These are phyloP conservation scores for Polyommatus iphigenia DNA, from an alignment of 2,888 invertebrate species.

Conservation along the genomic window DNA sequence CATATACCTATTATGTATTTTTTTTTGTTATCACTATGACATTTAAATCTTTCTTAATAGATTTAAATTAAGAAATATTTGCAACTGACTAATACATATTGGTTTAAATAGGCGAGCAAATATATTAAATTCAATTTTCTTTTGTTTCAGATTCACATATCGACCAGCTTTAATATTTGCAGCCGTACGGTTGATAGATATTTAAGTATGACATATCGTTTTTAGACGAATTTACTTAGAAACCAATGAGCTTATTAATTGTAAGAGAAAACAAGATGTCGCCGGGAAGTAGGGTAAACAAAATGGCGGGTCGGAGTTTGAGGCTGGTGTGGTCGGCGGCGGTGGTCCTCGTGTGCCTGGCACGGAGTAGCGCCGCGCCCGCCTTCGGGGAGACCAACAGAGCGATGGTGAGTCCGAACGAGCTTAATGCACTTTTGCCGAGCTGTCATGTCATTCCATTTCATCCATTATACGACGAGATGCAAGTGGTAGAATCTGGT, in stretches of 20 bases:
- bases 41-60: too few relatives aligned
- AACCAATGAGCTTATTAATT: slow-evolving; percentile 61
- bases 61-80: too few relatives aligned
- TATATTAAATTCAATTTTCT: slow-evolving; percentile 36
- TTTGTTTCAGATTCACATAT: slow-evolving; percentile 69
- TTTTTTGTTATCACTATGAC: too few relatives aligned
- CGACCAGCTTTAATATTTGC: slow-evolving; percentile 52
- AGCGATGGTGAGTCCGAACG: slow-evolving; percentile 66
- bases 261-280: slow-evolving; percentile 58
- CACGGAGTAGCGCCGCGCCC: slow-evolving; percentile 68
- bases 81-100: slow-evolving; percentile 12
- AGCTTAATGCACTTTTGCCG: slow-evolving; percentile 34
- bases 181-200: slow-evolving; percentile 53
- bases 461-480: not conserved
- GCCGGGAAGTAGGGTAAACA: slow-evolving; percentile 36
- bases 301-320: slow-evolving; percentile 54
- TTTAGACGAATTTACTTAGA: slow-evolving; percentile 53
- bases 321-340: slow-evolving; percentile 61
- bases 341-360: slow-evolving; percentile 58
- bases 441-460: slow-evolving; percentile 26
- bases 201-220: slow-evolving; percentile 57
- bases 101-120: not conserved
- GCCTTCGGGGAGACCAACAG: slow-evolving; percentile 66
- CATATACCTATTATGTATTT: too few relatives aligned
- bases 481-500: slow-evolving; percentile 3